Evolutionary conservation across 2,113 vertebrate species (phyloP).

Genomic region (Ahaetulla prasina): DNA sequence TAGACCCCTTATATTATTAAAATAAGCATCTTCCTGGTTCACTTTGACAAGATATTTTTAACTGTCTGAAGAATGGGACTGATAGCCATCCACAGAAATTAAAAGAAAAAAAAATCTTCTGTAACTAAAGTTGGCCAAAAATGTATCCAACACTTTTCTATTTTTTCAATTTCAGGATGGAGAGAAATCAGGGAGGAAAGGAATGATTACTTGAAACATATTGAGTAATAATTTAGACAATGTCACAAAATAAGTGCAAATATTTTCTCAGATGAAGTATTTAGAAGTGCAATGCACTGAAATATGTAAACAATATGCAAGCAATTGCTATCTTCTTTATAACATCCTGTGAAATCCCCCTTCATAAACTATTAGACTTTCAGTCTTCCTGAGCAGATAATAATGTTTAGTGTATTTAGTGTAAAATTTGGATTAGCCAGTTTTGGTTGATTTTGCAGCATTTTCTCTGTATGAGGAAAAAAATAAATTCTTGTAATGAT

Average conservation of each 20-base stretch:
- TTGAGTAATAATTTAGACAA: background rate
- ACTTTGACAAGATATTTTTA: background rate
- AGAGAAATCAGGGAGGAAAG: background rate
- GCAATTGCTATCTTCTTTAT: background rate
- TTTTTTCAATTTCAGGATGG: background rate
- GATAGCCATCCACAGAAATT: background rate
- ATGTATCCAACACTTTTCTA: background rate
- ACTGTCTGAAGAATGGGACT: background rate
- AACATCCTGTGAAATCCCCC: background rate
- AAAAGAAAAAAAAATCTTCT: background rate
- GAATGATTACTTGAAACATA: background rate
- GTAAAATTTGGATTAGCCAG: background rate
- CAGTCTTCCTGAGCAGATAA: background rate
- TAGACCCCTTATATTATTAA: background rate
- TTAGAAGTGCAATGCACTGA: background rate
- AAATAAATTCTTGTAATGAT: background rate
- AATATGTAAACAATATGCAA: background rate
- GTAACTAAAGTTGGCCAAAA: background rate
- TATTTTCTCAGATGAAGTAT: background rate
- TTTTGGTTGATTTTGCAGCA: background rate
- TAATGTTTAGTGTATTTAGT: background rate
- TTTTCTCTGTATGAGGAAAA: background rate
- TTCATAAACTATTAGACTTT: background rate
- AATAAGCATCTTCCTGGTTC: background rate
- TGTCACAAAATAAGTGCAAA: background rate